These are phyloP conservation scores for Drosophila funebris DNA, from an alignment of 1,140 invertebrate species.

Conservation along the genomic window DNA sequence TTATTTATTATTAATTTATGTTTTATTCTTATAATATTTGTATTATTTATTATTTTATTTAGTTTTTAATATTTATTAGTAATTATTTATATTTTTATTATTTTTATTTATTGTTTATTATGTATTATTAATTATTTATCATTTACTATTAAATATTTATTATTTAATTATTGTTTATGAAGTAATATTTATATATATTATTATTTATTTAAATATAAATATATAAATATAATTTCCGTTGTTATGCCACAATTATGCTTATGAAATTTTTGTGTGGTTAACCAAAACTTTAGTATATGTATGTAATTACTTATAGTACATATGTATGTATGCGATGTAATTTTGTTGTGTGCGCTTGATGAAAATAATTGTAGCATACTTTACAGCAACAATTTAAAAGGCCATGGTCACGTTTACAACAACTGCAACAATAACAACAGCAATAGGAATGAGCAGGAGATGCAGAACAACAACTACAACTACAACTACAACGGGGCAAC, in stretches of 20 bases:
- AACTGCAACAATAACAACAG: neutral
- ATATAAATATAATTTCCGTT: neutral
- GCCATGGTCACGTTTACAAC: constrained; percentile 64
- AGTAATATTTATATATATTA: too few species aligned
- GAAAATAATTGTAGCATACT: constrained; percentile 79
- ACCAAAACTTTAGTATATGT: constrained; percentile 7
- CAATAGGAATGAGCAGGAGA: neutral
- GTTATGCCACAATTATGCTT: too few species aligned
- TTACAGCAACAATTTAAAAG: constrained; percentile 56
- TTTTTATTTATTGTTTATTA: too few species aligned
- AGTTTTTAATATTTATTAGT: too few species aligned
- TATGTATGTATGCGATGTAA: constrained; percentile 9
- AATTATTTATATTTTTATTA: too few species aligned
- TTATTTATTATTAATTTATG: too few species aligned
- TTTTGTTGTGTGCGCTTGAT: constrained; percentile 57
- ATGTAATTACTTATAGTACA: constrained; percentile 15
- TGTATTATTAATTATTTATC: too few species aligned
- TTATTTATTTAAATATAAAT: neutral
- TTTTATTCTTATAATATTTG: too few species aligned
- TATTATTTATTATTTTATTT: too few species aligned
- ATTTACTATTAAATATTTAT: too few species aligned
- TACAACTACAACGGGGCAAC: constrained; percentile 35
- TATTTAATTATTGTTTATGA: too few species aligned
- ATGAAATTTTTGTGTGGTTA: constrained; percentile 43
- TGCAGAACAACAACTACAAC: neutral